Percentiles rank a stretch among this genome's conserved stretches.
Evolutionary conservation across 1,140 invertebrate species (phyloP).

Genomic region (Sitophilus oryzae): DNA sequence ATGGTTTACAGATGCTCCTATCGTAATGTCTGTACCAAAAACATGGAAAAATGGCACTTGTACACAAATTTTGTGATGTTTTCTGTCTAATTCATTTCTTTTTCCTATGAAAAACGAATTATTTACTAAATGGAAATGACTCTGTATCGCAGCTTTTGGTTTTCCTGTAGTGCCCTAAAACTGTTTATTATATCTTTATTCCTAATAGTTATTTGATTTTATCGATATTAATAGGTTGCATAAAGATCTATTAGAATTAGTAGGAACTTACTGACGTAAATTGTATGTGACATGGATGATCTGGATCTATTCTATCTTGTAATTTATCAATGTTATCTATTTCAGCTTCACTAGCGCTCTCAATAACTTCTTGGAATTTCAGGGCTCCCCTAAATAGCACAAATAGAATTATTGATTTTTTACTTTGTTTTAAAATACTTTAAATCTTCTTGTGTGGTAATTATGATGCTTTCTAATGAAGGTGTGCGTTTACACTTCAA

Average conservation of each 20-base stretch:
- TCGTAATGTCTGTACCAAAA: constrained; percentile 72
- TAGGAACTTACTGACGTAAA: constrained; percentile 53
- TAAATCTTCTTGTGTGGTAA: constrained; percentile 22
- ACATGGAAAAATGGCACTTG: constrained; percentile 92
- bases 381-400: constrained; percentile 55
- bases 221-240: not conserved
- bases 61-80: constrained; percentile 57
- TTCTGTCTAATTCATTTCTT: constrained; percentile 52
- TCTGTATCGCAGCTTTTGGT: constrained; percentile 81
- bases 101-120: constrained; percentile 66
- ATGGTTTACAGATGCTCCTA: constrained; percentile 54
- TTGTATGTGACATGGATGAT: constrained; percentile 13
- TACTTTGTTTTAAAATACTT: no score
- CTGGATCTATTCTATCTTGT: constrained; percentile 14
- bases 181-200: constrained; percentile 3
- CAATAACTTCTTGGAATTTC: constrained; percentile 52
- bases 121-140: constrained; percentile 79
- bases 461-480: constrained; percentile 29
- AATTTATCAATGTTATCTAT: not conserved
- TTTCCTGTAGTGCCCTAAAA: constrained; percentile 72
- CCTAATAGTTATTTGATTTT: not conserved
- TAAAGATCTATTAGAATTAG: not conserved
- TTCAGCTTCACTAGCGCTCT: constrained; percentile 31
- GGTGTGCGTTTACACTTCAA: constrained; percentile 38
- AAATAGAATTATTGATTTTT: no score